phyloP scores from a whole-genome alignment of 2,797 vertebrate genomes.

The Kryptopterus vitreolus region DNA sequence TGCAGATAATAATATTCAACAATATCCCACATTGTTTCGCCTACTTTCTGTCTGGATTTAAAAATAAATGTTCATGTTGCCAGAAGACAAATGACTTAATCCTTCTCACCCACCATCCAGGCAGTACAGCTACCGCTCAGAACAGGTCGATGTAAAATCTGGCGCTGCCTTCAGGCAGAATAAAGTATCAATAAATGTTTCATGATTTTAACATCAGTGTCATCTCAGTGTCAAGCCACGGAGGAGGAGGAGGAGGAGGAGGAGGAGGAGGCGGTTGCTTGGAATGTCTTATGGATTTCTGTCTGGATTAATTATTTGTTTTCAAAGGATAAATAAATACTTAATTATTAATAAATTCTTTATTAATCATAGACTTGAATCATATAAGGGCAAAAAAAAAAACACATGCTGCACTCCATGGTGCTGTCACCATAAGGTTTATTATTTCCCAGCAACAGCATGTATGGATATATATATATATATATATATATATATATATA shows the following conservation, averaged over 20 bases:
- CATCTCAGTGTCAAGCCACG: not conserved
- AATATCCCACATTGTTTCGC: not conserved
- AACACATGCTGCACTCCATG: not conserved
- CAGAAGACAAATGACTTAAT: not conserved
- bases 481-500: too few species aligned
- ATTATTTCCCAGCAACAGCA: not conserved
- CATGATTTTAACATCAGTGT: not conserved
- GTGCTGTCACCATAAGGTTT: not conserved
- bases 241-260: too few species aligned
- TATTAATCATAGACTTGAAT: not conserved
- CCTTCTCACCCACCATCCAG: not conserved
- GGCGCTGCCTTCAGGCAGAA: not conserved
- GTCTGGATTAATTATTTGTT: not conserved
- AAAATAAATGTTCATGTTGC: not conserved
- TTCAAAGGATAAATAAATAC: not conserved
- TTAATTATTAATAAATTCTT: not conserved
- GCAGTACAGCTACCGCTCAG: not conserved
- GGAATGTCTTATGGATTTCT: not conserved
- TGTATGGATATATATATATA: too few species aligned
- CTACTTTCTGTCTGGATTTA: not conserved
- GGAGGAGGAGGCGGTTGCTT: not conserved
- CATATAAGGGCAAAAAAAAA: not conserved
- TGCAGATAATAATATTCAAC: not conserved
- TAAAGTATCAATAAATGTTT: slow-evolving; percentile 7
- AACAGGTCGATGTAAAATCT: not conserved